A percentile compares a stretch with the other conserved stretches of the same genome.
phyloP scores from a whole-genome alignment of 2,888 invertebrate genomes.

The Lepeophtheirus nordmannii region DNA sequence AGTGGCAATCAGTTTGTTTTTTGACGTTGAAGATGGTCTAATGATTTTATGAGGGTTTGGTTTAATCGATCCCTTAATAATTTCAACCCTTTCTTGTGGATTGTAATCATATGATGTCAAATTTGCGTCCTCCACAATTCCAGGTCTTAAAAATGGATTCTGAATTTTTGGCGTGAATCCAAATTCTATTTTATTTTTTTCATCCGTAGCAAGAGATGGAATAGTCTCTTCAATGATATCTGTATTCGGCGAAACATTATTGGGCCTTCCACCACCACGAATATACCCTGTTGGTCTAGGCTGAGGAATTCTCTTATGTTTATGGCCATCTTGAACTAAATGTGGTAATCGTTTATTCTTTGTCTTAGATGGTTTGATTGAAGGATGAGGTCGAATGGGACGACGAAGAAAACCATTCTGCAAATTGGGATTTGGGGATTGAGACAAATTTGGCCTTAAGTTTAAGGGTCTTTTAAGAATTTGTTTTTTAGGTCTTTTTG shows the following conservation, averaged over 20 bases:
- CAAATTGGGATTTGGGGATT: too few relatives aligned
- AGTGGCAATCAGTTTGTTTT: not conserved
- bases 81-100: not conserved
- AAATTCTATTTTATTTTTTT: not conserved
- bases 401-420: too few relatives aligned
- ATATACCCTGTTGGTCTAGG: not conserved
- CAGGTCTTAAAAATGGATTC: not conserved
- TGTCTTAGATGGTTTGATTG: too few relatives aligned
- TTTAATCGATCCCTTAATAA: not conserved
- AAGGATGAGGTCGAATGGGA: too few relatives aligned
- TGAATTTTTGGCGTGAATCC: not conserved
- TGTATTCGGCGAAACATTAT: not conserved
- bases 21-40: not conserved
- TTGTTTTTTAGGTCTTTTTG: not conserved
- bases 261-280: slow-evolving; percentile 2
- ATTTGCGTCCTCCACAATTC: not conserved
- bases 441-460: not conserved
- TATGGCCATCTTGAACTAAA: too few relatives aligned
- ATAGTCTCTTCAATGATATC: not conserved
- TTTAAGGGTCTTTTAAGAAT: not conserved
- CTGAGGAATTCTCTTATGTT: not conserved
- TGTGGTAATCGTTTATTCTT: too few relatives aligned
- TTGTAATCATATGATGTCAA: not conserved
- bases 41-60: not conserved
- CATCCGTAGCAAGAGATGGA: not conserved